Conservation (phyloP, 2,113 vertebrate species). For the Cyphomyrus discorhynchus region DNA sequence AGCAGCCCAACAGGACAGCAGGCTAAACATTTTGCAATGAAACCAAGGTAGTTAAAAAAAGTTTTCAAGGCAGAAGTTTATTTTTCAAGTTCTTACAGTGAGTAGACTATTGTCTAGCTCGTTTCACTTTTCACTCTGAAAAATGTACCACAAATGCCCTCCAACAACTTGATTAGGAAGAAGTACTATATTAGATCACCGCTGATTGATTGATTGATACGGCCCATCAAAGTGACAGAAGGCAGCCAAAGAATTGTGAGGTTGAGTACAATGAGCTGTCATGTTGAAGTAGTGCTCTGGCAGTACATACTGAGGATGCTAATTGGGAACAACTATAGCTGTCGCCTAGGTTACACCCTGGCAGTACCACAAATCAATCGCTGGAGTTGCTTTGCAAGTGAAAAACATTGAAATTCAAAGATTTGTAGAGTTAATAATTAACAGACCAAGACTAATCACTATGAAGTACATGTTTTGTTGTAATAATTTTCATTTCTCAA, state of each 20-base stretch:
- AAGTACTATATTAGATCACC: background rate
- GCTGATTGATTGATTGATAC: background rate
- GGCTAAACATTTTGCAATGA: background rate
- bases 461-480: background rate
- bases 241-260: background rate
- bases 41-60: background rate
- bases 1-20: background rate
- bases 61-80: background rate
- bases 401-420: background rate
- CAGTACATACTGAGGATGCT: background rate
- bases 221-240: background rate
- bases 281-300: background rate
- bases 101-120: background rate
- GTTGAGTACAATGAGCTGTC: background rate
- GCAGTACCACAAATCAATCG: background rate
- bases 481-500: background rate
- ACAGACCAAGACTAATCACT: background rate
- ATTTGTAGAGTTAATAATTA: background rate
- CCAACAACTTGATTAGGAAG: background rate
- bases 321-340: background rate
- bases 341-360: background rate
- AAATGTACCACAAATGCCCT: background rate
- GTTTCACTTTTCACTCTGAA: background rate
- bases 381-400: background rate
- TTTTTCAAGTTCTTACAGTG: background rate